Evolutionary conservation across 2,113 vertebrate genomes (phyloP).

Genomic region (Aphelocoma coerulescens): DNA sequence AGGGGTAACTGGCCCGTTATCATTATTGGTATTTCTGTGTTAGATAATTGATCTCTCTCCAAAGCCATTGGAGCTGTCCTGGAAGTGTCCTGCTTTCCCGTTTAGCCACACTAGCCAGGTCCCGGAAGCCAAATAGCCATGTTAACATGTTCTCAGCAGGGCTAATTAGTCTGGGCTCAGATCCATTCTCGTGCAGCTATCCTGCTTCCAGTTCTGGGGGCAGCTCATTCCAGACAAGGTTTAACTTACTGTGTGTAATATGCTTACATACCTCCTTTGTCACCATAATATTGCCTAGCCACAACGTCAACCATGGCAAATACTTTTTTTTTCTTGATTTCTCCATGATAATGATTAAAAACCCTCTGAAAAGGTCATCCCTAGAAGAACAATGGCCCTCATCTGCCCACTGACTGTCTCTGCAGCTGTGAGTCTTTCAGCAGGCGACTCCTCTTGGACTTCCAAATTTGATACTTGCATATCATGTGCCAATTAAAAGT

Average conservation of each 20-base stretch:
- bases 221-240: background rate
- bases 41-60: slow-evolving; percentile 32
- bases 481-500: background rate
- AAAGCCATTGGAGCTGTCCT: background rate
- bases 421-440: background rate
- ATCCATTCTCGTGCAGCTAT: slow-evolving; percentile 21
- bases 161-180: slow-evolving; percentile 50
- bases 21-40: slow-evolving; percentile 6
- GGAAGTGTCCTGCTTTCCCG: background rate
- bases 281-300: background rate
- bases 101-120: background rate
- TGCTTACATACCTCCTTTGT: background rate
- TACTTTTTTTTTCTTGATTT: background rate
- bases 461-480: background rate
- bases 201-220: slow-evolving; percentile 29
- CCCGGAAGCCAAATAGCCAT: slow-evolving; percentile 10
- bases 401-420: background rate
- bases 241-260: background rate
- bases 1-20: background rate
- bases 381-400: background rate
- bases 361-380: background rate
- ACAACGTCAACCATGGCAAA: background rate
- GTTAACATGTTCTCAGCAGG: slow-evolving; percentile 56
- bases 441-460: background rate
- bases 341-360: background rate